These are phyloP conservation scores for Gila orcuttii DNA, from an alignment of 2,113 vertebrate genomes.

Conservation along the genomic window DNA sequence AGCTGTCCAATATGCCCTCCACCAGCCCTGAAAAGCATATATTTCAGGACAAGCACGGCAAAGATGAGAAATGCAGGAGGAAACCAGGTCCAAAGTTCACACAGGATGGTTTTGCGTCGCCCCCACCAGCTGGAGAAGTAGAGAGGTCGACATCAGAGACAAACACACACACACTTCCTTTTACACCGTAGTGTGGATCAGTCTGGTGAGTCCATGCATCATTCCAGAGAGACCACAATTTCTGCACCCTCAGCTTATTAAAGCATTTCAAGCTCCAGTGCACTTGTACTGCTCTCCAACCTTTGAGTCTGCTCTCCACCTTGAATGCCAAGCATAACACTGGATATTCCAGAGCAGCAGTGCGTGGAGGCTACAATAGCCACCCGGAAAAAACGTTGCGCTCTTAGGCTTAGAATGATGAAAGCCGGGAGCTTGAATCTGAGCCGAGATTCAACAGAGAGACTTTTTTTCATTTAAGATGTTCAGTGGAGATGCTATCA, in stretches of 20 bases:
- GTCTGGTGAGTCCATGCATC: constrained; percentile 50
- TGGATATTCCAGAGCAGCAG: constrained; percentile 70
- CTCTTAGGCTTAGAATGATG: constrained; percentile 43
- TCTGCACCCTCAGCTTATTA: constrained; percentile 71
- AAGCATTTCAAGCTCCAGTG: constrained; percentile 75
- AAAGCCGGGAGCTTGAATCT: constrained; percentile 40
- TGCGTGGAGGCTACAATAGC: constrained; percentile 65
- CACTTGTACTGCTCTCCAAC: constrained; percentile 60
- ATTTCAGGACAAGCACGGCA: background rate
- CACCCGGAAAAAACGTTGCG: constrained; percentile 57
- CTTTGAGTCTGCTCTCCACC: constrained; percentile 69
- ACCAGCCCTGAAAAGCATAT: background rate
- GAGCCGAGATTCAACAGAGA: constrained; percentile 43
- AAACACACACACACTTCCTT: constrained; percentile 25
- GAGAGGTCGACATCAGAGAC: constrained; percentile 38
- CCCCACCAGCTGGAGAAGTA: constrained; percentile 59
- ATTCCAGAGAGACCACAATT: constrained; percentile 41
- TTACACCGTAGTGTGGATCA: constrained; percentile 43
- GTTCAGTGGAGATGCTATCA: constrained; percentile 47
- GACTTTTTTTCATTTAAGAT: constrained; percentile 21
- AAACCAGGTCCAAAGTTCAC: background rate
- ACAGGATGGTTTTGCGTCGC: constrained; percentile 10
- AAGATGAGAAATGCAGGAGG: constrained; percentile 11
- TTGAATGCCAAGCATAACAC: constrained; percentile 75
- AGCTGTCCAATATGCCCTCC: constrained; percentile 21